Base-by-base conservation (phyloP, 2,113 vertebrate species). In the Eira barbara region DNA sequence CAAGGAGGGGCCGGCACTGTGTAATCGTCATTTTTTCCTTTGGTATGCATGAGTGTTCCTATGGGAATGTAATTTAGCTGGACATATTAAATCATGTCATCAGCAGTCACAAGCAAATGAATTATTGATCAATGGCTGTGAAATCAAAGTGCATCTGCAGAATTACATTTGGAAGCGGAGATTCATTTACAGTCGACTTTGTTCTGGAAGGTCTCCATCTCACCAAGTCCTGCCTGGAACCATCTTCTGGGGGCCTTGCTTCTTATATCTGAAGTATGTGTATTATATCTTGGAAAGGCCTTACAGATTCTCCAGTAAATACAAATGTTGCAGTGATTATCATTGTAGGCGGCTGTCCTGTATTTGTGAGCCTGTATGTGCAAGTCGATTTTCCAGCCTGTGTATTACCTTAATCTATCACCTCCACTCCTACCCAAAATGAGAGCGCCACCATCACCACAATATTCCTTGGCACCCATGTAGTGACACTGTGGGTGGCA, bases 71-170 rank as follows among this genome's bases (percentile, higher is more conserved):
- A 45, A 95, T 97, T 98, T 91, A 97, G 65, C 65, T 13, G 91
- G 95, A 94, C 81, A 83, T 88, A 97, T 94, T 98, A 97, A 97
- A 97, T 95, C 97, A 97, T 93, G 94, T 94, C 95, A 83, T 86
- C 65, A 0, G 93, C 82, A 91, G 88, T 93, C 93, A 94, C 55
- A 9, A 83, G 78, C 80, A 52, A 94, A 91, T 97, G 93, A 97
- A 93, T 96, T 97, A 97, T 97, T 97, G 92, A 98, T 97, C 92
- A 88, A 18, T n/a, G 97, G 78, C 97, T 94, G 95, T 97, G 94
- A 97, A 91, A 89, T 94, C 97, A 88, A 73, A 97, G 82, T 82
- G 91, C 96, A 94, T 89, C 92, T 82, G 82, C 71, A 92, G 95
- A 92, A 95, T 95, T 21, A 36, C 88, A 21, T 21, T 45, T 31